Percentiles rank a stretch among this genome's conserved stretches.
These are phyloP conservation scores for Capreolus pygargus DNA, from an alignment of 2,113 vertebrate genomes.

Conservation along the genomic window DNA sequence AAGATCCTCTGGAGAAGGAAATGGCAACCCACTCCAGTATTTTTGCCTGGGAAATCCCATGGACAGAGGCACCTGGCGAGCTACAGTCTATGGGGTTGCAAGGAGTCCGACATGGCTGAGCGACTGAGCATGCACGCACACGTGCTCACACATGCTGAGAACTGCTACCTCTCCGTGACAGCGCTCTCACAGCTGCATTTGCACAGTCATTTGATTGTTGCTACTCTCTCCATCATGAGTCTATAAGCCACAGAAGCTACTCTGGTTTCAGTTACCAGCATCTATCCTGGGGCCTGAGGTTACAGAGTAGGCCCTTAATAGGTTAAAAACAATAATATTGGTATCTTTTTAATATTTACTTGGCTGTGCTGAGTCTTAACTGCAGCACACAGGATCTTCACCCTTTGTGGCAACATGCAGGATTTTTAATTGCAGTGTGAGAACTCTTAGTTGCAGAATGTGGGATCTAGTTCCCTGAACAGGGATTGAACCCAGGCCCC, in stretches of 20 bases:
- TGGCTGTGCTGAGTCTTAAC: not conserved
- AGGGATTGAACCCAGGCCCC: not conserved
- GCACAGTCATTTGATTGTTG: not conserved
- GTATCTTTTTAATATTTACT: not conserved
- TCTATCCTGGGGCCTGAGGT: not conserved
- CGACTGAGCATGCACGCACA: rapidly evolving
- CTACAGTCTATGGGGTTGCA: not conserved
- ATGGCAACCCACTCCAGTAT: not conserved
- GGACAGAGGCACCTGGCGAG: not conserved
- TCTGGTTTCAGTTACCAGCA: not conserved
- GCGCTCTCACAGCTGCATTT: not conserved
- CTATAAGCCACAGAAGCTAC: not conserved
- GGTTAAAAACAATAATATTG: not conserved
- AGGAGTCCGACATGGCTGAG: rapidly evolving
- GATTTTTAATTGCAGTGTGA: not conserved
- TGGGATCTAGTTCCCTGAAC: not conserved
- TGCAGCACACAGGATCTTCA: not conserved
- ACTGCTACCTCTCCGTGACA: not conserved
- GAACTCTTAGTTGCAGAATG: not conserved
- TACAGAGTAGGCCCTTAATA: not conserved
- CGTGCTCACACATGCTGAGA: not conserved
- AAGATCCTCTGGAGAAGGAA: not conserved
- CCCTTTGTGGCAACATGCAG: not conserved
- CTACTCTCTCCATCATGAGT: not conserved
- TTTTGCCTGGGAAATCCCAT: not conserved